Conservation (phyloP, 2,797 vertebrate species). For the Anas acuta region DNA sequence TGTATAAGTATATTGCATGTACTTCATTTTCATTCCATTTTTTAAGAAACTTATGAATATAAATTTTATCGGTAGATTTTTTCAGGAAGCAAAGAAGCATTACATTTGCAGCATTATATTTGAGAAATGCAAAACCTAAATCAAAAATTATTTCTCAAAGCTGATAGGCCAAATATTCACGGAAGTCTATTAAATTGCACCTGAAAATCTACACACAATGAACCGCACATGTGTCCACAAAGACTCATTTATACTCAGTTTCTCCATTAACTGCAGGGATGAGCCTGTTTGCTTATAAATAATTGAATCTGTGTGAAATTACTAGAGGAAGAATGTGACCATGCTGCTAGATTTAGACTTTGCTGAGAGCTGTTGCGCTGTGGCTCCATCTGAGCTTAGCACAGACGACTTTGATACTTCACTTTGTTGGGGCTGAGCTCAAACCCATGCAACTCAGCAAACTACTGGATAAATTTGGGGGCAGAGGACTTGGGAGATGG, state of each 20-base stretch:
- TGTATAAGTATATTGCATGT: background rate
- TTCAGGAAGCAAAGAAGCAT: background rate
- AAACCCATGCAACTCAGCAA: background rate
- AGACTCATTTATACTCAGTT: background rate
- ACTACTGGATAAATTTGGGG: background rate
- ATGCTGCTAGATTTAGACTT: background rate
- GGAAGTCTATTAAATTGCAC: background rate
- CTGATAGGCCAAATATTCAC: background rate
- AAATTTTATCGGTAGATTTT: background rate
- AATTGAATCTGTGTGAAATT: slow-evolving; percentile 22
- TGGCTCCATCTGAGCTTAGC: background rate
- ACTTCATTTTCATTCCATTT: background rate
- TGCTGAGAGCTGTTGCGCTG: background rate
- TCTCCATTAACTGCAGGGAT: background rate
- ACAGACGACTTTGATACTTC: background rate
- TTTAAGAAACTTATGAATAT: background rate
- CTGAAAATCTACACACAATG: background rate
- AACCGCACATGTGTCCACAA: background rate
- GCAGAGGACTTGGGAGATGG: background rate
- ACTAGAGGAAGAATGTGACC: background rate
- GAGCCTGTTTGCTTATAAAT: slow-evolving; percentile 8
- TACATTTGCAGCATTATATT: background rate
- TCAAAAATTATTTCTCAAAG: background rate
- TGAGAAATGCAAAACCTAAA: background rate
- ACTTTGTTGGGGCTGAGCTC: background rate